Evolutionary conservation across 2,113 vertebrate genomes (phyloP), one percentile per base, ranked within the genome.

Genomic region (Rhabdomys dilectus): DNA sequence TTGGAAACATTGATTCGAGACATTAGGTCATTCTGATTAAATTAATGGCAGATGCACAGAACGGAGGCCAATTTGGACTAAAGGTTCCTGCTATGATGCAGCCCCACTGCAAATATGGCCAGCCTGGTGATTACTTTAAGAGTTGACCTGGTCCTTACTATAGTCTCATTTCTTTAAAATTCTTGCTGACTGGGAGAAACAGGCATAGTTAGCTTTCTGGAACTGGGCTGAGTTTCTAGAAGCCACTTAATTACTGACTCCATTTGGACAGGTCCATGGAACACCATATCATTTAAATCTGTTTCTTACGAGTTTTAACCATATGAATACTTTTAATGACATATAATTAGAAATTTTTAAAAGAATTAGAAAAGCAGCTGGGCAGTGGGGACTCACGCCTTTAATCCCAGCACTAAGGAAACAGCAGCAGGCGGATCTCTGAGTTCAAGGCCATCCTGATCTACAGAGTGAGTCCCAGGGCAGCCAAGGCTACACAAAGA

Each of bases 1-100:
- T 77, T 97, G 86, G 91, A 94, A 97, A 96, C 88, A 88, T n/a
- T 95, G 96, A 96, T 73, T 84, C 17, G 39, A 97, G 78, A 91
- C 70, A 85, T 76, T 58, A 96, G 82, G 93, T 53, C 60, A 58
- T 53, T 96, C 51, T 85, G 85, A 97, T 97, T 95, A 89, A 95
- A 96, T 98, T 90, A 95, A 92, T 96, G 75, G 91, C 75, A 93
- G 70, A 84, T 58, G 42, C 89, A 70, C 75, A 73, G 88, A 68
- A 88, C 36, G 76, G 64, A 85, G 78, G 64, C 77, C 76, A 89
- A 88, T 97, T 94, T 96, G 64, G 36, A 94, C 91, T 88, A 93
- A 93, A 51, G 6, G 31, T 53, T 26, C 31, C 42, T 53, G 39
- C 77, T 64, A 45, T 91, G 68, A 97, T 89, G 53, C 78, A 84